These are phyloP conservation scores for Pogonognathellus flavescens DNA, from an alignment of 1,140 invertebrate species.

Conservation along the genomic window DNA sequence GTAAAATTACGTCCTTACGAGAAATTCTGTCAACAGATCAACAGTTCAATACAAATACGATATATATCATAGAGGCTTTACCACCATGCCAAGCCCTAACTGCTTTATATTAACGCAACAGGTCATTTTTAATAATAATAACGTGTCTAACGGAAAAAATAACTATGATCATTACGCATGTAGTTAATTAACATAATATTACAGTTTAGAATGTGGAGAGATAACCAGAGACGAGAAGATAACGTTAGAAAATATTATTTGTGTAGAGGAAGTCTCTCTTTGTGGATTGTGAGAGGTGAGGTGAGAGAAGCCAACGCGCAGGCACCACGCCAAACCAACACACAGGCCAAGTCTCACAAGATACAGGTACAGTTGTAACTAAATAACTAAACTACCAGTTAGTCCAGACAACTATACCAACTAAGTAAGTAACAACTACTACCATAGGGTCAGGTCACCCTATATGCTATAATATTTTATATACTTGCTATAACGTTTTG, in stretches of 20 bases:
- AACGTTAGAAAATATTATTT: background rate
- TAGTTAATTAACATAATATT: no score
- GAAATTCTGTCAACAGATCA: background rate
- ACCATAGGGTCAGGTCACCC: slow-evolving; percentile 28
- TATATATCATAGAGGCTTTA: no score
- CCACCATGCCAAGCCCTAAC: no score
- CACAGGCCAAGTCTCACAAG: background rate
- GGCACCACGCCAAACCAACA: slow-evolving; percentile 39
- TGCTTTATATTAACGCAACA: no score
- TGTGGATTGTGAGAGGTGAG: background rate
- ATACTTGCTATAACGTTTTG: no score
- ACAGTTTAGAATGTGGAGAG: no score
- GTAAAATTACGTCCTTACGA: background rate
- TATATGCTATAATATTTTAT: background rate
- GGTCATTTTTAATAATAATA: no score
- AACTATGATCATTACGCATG: no score
- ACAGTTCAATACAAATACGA: no score
- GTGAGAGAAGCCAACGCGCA: slow-evolving; percentile 25
- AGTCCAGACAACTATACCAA: background rate
- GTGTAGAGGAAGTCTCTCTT: background rate
- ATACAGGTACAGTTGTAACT: no score
- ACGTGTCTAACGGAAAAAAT: no score
- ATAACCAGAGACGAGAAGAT: background rate
- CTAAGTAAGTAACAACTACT: background rate
- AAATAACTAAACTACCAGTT: no score